A percentile compares a stretch with the other conserved stretches of the same genome.
Conservation (phyloP, 2,113 vertebrate genomes). For the Corythaeola cristata region DNA sequence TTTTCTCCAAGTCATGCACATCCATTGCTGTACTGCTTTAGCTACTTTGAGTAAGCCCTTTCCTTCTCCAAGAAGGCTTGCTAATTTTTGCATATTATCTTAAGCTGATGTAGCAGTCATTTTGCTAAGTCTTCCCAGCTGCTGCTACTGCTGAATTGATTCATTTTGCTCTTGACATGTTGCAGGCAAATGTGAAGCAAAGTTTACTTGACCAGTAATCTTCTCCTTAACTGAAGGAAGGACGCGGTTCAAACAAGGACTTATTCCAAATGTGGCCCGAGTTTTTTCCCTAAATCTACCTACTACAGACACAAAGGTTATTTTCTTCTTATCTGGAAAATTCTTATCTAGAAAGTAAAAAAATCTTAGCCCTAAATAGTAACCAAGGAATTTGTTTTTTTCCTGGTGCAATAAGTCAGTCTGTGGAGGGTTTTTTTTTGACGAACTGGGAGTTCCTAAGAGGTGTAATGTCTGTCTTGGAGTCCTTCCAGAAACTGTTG, state of each 20-base stretch:
- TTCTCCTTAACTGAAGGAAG: not conserved
- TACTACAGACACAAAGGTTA: not conserved
- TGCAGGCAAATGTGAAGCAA: constrained; percentile 8
- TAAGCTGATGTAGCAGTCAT: not conserved
- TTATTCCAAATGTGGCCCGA: not conserved
- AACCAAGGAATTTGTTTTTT: not conserved
- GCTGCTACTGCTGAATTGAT: constrained; percentile 18
- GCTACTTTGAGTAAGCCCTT: constrained; percentile 6
- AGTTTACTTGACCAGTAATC: constrained; percentile 34
- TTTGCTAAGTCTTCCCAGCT: constrained; percentile 7
- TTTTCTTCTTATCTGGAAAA: not conserved
- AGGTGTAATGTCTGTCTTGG: not conserved
- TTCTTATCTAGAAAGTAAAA: constrained; percentile 21
- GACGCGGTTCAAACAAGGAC: not conserved
- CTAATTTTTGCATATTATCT: constrained; percentile 37
- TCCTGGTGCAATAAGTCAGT: not conserved
- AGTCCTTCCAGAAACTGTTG: constrained; percentile 4
- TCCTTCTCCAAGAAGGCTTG: not conserved
- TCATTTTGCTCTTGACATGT: constrained; percentile 2
- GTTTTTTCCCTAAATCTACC: not conserved
- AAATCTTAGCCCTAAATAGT: not conserved
- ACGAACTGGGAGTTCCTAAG: not conserved
- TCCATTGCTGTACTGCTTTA: not conserved
- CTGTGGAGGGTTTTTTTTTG: not conserved
- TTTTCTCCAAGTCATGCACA: not conserved